Conservation (phyloP, 2,797 vertebrate species). For the Chrysocyon brachyurus region DNA sequence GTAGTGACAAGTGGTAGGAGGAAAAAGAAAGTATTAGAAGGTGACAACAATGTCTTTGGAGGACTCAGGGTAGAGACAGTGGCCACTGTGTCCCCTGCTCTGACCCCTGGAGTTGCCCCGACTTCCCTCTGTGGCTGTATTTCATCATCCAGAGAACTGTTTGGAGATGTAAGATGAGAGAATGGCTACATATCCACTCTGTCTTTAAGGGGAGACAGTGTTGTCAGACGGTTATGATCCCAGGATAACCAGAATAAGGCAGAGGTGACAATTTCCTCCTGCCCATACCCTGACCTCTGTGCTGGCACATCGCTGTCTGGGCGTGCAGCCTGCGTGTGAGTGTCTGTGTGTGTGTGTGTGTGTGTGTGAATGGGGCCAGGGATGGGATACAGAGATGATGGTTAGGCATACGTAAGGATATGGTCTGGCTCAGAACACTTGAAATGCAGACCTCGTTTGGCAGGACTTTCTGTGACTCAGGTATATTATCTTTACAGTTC, state of each 20-base stretch:
- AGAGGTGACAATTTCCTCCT: neutral
- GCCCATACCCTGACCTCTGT: neutral
- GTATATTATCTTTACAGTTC: slow-evolving; percentile 77
- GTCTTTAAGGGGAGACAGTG: neutral
- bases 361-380: neutral
- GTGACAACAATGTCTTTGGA: neutral
- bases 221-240: rapidly evolving
- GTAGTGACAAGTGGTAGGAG: neutral
- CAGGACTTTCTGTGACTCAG: slow-evolving; percentile 71
- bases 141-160: neutral
- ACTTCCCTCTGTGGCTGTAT: neutral
- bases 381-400: neutral
- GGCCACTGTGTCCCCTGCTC: neutral
- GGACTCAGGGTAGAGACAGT: neutral
- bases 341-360: neutral
- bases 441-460: slow-evolving; percentile 54
- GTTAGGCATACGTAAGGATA: too few species aligned
- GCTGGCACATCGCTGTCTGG: too few species aligned
- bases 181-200: neutral
- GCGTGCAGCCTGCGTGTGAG: too few species aligned
- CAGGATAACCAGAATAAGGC: neutral
- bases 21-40: neutral
- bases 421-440: neutral
- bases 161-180: neutral
- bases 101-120: neutral